Evolutionary conservation across 2,113 vertebrate genomes (phyloP).

Genomic region (Daphoenositta chrysoptera): DNA sequence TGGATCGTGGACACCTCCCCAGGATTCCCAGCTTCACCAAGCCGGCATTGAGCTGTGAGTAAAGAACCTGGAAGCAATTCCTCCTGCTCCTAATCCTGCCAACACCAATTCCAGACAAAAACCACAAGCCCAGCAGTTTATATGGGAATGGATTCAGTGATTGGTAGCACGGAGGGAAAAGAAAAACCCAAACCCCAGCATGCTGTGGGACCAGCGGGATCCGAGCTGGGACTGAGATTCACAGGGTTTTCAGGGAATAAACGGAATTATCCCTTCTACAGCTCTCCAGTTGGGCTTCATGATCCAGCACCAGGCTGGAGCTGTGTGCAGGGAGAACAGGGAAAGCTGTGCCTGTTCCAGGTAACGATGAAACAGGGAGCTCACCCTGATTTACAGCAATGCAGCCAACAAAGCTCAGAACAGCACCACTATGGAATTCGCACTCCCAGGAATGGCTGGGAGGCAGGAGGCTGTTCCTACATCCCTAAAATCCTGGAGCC

Average conservation of each 20-base stretch:
- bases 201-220: not conserved
- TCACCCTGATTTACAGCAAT: not conserved
- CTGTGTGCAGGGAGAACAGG: not conserved
- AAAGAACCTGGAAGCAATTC: slow-evolving; percentile 7
- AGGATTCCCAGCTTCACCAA: not conserved
- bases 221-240: not conserved
- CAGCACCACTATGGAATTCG: not conserved
- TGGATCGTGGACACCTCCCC: not conserved
- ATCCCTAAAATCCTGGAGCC: not conserved
- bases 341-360: not conserved
- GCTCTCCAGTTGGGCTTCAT: not conserved
- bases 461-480: not conserved
- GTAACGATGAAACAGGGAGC: not conserved
- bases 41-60: not conserved
- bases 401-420: too few relatives aligned
- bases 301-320: not conserved
- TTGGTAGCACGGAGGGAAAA: rapidly evolving
- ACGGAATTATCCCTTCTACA: not conserved
- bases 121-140: not conserved
- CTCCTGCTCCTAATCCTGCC: slow-evolving; percentile 20
- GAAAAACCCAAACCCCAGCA: not conserved
- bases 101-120: not conserved
- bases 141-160: not conserved
- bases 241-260: not conserved
- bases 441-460: not conserved